A percentile compares a stretch with the other conserved stretches of the same genome.
These are phyloP conservation scores for Mystacides longicornis DNA, from an alignment of 2,888 invertebrate species.

Conservation along the genomic window DNA sequence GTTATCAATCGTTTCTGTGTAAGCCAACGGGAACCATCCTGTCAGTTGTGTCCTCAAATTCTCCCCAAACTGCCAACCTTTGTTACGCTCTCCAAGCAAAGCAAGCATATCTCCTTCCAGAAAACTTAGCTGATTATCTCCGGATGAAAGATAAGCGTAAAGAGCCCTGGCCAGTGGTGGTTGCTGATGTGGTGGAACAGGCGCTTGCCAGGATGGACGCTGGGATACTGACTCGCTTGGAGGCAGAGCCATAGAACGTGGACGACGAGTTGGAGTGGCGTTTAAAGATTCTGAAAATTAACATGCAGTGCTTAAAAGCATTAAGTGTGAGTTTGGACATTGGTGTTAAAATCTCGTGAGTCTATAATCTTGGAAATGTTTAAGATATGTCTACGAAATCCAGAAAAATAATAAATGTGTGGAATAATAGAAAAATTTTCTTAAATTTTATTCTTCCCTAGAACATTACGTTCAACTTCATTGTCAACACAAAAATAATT, in stretches of 20 bases:
- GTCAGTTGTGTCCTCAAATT: constrained; percentile 84
- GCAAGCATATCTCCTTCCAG: constrained; percentile 85
- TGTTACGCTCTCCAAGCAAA: constrained; percentile 81
- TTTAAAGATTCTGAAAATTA: constrained; percentile 23
- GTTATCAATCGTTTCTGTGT: constrained; percentile 67
- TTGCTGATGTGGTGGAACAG: constrained; percentile 36
- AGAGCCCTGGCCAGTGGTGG: constrained; percentile 76
- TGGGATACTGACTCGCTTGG: constrained; percentile 45
- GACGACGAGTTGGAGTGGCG: constrained; percentile 43
- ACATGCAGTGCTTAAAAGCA: too few relatives aligned
- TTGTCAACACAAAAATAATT: too few relatives aligned
- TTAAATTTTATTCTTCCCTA: too few relatives aligned
- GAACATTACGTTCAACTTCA: too few relatives aligned
- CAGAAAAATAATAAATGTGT: too few relatives aligned
- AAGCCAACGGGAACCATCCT: constrained; percentile 95
- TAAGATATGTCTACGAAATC: too few relatives aligned
- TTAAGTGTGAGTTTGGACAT: too few relatives aligned
- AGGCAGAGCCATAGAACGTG: constrained; percentile 60
- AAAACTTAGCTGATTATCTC: constrained; percentile 89
- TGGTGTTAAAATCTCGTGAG: too few relatives aligned
- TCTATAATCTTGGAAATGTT: too few relatives aligned
- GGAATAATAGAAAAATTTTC: too few relatives aligned
- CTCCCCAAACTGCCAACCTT: constrained; percentile 97
- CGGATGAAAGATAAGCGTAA: constrained; percentile 81
- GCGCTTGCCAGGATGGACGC: constrained; percentile 57